Conservation (phyloP, 2,113 vertebrate species). For the Pseudorasbora parva region DNA sequence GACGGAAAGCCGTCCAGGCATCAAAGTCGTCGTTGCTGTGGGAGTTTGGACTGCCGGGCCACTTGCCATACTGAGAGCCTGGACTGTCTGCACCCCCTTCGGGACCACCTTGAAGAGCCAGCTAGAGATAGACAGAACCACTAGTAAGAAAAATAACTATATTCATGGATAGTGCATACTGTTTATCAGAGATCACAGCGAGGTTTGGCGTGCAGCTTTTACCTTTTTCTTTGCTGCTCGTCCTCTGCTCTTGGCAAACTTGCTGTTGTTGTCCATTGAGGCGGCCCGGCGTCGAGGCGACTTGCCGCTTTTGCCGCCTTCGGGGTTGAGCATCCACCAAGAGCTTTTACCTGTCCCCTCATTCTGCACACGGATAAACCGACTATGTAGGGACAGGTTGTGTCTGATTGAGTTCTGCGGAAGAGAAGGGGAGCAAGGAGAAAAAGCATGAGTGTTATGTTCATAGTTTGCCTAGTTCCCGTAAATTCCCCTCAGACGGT, state of each 20-base stretch:
- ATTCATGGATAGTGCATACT: background rate
- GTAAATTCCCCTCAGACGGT: slow-evolving; percentile 56
- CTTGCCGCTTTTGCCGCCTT: slow-evolving; percentile 96
- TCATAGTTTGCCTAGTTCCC: slow-evolving; percentile 63
- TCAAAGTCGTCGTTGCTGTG: slow-evolving; percentile 98
- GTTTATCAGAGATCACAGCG: background rate
- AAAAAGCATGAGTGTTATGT: slow-evolving; percentile 50
- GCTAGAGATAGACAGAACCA: slow-evolving; percentile 51
- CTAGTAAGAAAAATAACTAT: background rate
- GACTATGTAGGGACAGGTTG: slow-evolving; percentile 96
- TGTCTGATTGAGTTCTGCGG: slow-evolving; percentile 96
- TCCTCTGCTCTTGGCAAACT: slow-evolving; percentile 95
- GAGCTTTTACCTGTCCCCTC: slow-evolving; percentile 98
- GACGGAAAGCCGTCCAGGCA: slow-evolving; percentile 92
- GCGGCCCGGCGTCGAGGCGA: slow-evolving; percentile 92
- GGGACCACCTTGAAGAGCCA: slow-evolving; percentile 88
- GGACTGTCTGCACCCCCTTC: slow-evolving; percentile 92
- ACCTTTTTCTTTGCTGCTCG: slow-evolving; percentile 97
- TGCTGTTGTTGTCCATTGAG: slow-evolving; percentile 99
- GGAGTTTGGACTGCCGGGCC: slow-evolving; percentile 96
- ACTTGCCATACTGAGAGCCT: slow-evolving; percentile 89
- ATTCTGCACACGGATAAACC: slow-evolving; percentile 96
- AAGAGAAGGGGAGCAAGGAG: slow-evolving; percentile 32
- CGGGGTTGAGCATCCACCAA: slow-evolving; percentile 99
- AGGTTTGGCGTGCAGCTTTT: background rate